Evolutionary conservation across 2,888 invertebrate genomes (phyloP).

Genomic region (Acronicta psi): DNA sequence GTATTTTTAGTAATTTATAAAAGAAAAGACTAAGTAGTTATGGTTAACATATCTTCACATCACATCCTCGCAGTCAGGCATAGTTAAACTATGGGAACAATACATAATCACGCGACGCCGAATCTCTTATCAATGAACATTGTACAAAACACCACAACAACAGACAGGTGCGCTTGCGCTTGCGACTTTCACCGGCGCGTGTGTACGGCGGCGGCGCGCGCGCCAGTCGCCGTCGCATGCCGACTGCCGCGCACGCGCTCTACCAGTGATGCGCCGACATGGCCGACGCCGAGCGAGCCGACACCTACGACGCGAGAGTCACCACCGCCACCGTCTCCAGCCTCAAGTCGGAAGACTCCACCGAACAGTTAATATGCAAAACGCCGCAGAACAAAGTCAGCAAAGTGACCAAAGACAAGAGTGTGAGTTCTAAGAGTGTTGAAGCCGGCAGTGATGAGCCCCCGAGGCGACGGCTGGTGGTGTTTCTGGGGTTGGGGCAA

Average conservation of each 20-base stretch:
- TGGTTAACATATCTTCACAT: not conserved
- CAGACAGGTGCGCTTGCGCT: conserved; percentile 52
- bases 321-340: conserved; percentile 83
- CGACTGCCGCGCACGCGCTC: conserved; percentile 51
- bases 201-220: conserved; percentile 40
- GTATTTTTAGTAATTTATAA: too few relatives aligned
- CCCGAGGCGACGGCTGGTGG: conserved; percentile 75
- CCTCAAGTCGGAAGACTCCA: conserved; percentile 87
- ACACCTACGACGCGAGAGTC: conserved; percentile 61
- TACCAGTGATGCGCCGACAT: conserved; percentile 58
- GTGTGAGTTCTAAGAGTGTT: conserved; percentile 82
- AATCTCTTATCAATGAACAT: conserved; percentile 52
- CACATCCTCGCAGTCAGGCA: not conserved
- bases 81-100: conserved; percentile 28
- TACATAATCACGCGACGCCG: conserved; percentile 27
- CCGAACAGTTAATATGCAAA: conserved; percentile 89
- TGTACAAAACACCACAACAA: conserved; percentile 47
- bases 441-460: conserved; percentile 76
- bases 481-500: conserved; percentile 89
- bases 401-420: conserved; percentile 70
- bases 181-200: conserved; percentile 57
- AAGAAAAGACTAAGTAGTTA: too few relatives aligned
- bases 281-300: conserved; percentile 59
- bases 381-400: conserved; percentile 79
- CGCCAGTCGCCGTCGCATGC: conserved; percentile 55